phyloP scores from a whole-genome alignment of 2,113 vertebrate genomes.

The Ancistrus triradiatus region DNA sequence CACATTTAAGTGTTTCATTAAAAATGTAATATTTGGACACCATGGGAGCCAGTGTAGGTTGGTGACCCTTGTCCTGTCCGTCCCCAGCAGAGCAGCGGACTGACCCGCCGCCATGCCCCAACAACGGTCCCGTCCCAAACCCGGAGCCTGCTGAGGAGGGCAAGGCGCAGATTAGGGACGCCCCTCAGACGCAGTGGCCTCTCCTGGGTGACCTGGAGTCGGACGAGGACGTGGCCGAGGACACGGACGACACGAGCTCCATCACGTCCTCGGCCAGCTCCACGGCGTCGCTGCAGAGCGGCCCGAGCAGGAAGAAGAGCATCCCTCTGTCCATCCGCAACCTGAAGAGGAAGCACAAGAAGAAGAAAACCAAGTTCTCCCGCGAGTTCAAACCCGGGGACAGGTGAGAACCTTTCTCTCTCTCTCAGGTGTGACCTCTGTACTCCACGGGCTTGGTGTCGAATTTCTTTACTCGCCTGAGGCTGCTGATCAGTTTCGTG shows the following conservation, averaged over 20 bases:
- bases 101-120: constrained; percentile 43
- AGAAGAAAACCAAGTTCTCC: constrained; percentile 94
- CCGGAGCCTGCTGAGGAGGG: background rate
- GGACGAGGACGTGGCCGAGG: constrained; percentile 87
- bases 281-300: constrained; percentile 90
- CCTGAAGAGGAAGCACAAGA: constrained; percentile 95
- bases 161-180: constrained; percentile 36
- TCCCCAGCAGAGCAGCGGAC: background rate
- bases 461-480: too few relatives aligned
- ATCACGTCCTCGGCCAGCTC: constrained; percentile 96
- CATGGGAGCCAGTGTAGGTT: too few relatives aligned
- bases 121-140: constrained; percentile 54
- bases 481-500: background rate
- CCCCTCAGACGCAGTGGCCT: constrained; percentile 56
- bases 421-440: background rate
- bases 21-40: too few relatives aligned
- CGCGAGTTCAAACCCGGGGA: constrained; percentile 93
- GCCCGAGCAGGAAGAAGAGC: constrained; percentile 84
- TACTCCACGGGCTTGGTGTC: too few relatives aligned
- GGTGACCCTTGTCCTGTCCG: background rate
- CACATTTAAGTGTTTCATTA: too few relatives aligned
- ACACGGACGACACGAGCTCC: constrained; percentile 94
- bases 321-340: constrained; percentile 95
- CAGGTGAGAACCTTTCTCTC: constrained; percentile 82
- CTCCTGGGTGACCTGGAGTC: constrained; percentile 84